phyloP scores from a whole-genome alignment of 2,797 vertebrate genomes.

The Graptemys geographica region DNA sequence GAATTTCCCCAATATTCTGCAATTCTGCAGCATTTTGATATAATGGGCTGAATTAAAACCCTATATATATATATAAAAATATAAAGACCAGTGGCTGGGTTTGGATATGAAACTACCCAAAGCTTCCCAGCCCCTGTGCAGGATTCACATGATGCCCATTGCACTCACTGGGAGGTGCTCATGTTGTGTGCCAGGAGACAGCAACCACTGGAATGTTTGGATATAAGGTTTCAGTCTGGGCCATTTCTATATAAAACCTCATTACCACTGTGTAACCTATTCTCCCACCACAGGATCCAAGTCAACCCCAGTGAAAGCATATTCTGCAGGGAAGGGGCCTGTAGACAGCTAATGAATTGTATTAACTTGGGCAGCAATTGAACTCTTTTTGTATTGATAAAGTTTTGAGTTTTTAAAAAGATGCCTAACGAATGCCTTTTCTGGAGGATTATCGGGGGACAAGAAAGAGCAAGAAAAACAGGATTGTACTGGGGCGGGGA shows the following conservation, averaged over 20 bases:
- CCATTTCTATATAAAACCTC: too few species aligned
- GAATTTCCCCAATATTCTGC: not conserved
- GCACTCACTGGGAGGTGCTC: not conserved
- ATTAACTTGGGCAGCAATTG: not conserved
- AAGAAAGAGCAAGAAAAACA: not conserved
- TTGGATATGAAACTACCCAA: not conserved
- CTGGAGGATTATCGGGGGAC: not conserved
- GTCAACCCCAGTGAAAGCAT: not conserved
- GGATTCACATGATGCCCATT: not conserved
- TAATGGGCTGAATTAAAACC: too few species aligned
- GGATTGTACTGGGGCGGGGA: not conserved
- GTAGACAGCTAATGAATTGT: not conserved
- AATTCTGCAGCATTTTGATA: not conserved
- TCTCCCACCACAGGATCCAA: not conserved
- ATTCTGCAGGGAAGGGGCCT: not conserved
- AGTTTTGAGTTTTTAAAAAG: not conserved
- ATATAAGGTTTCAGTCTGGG: too few species aligned
- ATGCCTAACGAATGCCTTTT: not conserved
- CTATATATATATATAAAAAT: not conserved
- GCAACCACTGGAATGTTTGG: too few species aligned
- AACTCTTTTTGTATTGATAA: not conserved
- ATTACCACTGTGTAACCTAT: too few species aligned
- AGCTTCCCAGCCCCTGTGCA: not conserved
- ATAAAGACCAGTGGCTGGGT: not conserved
- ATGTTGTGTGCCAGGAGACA: not conserved